Percentiles rank a stretch among this genome's conserved stretches.
These are phyloP conservation scores for Timema cristinae DNA, from an alignment of 2,888 invertebrate genomes.

Conservation along the genomic window DNA sequence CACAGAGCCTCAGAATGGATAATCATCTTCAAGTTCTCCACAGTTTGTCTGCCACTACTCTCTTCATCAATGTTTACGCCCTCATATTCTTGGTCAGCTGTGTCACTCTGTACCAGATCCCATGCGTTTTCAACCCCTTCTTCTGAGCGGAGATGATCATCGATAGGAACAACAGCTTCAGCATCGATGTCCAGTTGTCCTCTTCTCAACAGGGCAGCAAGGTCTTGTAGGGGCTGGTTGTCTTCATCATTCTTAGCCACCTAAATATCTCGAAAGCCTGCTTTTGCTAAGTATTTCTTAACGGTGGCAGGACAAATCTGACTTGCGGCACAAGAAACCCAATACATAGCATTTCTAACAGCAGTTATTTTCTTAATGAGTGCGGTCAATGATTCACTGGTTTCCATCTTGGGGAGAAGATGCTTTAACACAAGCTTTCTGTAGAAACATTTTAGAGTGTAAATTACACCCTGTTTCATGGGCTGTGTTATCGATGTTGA, in stretches of 20 bases:
- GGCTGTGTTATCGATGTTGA: not conserved
- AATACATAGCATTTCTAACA: not conserved
- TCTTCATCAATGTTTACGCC: too few relatives aligned
- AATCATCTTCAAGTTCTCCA: not conserved
- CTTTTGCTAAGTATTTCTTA: conserved; percentile 2
- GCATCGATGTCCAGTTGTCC: not conserved
- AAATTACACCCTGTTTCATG: not conserved
- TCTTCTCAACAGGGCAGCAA: not conserved
- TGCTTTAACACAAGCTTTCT: not conserved
- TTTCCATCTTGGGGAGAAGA: not conserved
- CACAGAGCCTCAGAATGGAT: not conserved
- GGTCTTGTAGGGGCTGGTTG: conserved; percentile 1
- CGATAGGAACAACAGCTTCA: not conserved
- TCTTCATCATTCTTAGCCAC: not conserved
- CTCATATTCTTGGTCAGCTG: not conserved
- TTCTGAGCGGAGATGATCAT: not conserved
- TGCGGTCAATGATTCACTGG: not conserved
- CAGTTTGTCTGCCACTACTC: too few relatives aligned
- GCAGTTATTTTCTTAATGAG: not conserved
- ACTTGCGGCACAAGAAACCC: not conserved
- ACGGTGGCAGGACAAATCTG: not conserved
- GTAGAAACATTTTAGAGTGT: not conserved
- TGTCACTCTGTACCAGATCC: not conserved
- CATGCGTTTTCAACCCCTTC: not conserved
- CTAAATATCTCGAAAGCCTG: not conserved